phyloP scores from a whole-genome alignment of 2,888 invertebrate genomes.

The Chalcis sispes region DNA sequence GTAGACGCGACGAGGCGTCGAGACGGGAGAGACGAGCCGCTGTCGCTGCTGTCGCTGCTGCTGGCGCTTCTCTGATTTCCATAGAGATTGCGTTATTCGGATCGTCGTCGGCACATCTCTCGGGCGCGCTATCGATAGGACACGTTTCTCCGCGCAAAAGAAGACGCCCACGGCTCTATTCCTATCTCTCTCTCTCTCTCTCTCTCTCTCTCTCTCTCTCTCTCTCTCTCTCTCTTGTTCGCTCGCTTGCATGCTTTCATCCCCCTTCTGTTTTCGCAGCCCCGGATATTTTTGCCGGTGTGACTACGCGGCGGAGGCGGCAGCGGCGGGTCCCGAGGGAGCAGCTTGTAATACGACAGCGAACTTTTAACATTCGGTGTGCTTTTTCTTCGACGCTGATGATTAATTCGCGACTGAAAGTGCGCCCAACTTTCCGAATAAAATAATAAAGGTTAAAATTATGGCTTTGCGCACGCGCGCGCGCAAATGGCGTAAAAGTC shows the following conservation, averaged over 20 bases:
- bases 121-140: constrained; percentile 45
- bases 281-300: not conserved
- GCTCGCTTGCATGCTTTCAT: not conserved
- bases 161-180: constrained; percentile 34
- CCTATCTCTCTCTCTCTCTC: not conserved
- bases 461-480: too few relatives aligned
- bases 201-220: not conserved
- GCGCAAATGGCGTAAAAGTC: too few relatives aligned
- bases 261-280: not conserved
- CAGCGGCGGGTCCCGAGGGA: not conserved
- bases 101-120: constrained; percentile 8
- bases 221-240: not conserved
- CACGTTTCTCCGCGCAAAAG: constrained; percentile 34
- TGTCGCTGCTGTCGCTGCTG: constrained; percentile 1
- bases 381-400: not conserved
- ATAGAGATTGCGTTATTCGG: constrained; percentile 54
- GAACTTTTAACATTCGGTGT: not conserved
- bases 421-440: not conserved
- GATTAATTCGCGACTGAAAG: not conserved
- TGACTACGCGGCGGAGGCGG: not conserved
- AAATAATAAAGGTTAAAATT: not conserved
- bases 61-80: constrained; percentile 48
- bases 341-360: not conserved
- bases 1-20: constrained; percentile 3
- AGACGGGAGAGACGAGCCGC: constrained; percentile 6